Base-by-base conservation (phyloP, 2,888 invertebrate genomes). In the Pyralis farinalis region DNA sequence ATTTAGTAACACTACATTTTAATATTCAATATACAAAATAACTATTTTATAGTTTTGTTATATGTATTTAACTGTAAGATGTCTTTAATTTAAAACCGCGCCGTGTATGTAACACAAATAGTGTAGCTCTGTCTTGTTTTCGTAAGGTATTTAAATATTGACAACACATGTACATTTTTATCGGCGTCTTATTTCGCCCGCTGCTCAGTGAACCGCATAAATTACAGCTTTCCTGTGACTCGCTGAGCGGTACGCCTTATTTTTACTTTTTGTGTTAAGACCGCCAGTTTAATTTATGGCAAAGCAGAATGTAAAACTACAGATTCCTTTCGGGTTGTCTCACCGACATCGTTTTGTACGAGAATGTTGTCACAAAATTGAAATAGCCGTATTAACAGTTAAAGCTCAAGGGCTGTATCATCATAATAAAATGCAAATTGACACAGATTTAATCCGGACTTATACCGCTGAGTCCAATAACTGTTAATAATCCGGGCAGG, bases 401-500 rank as follows among this genome's bases (percentile, higher is more conserved):
- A 64, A 71, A 62, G 72, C 73, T 73, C 65, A 72, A 74, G 73
- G 72, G 72, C 63, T 68, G 60, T 76, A 69, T 70, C 74, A 70
- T 77, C 69, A 76, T 85, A 80, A 81, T 79, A 84, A 83, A 86
- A 86, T 86, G 83, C 78, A 86, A 86, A 85, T 86, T 79, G 80
- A 73, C 76, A 75, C 70, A 68, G 76, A 82, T 84, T 80, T 85
- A 84, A 84, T 83, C 83, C 76, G 68, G 72, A 71, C 68, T 80
- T 82, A 82, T 71, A 63, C 71, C 70, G 71, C 65, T 68, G 71
- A 82, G 72, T 63, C 66, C 75, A 73, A 79, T 83, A 82, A 77
- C 79, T 74, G 80, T 77, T 81, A 73, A 77, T 83, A 84, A 80
- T 81, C 75, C 71, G 55, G 51, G 46, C 38, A 46, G 49, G 42